phyloP scores from a whole-genome alignment of 2,113 vertebrate species.

The Mormyrus lacerda region DNA sequence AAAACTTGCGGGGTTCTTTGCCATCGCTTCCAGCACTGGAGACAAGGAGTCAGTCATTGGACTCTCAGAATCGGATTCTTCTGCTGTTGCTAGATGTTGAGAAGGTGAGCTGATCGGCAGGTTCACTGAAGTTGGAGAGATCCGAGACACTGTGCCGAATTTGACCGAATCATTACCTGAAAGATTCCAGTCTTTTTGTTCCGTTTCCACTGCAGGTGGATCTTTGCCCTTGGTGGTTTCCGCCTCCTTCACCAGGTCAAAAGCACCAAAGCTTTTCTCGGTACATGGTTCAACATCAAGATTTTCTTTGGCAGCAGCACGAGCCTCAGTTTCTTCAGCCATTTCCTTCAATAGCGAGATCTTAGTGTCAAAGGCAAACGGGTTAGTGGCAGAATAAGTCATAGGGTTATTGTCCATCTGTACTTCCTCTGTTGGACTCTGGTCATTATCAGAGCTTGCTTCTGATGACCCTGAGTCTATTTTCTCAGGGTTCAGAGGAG shows the following conservation, averaged over 20 bases:
- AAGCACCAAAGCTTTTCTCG: conserved; percentile 78
- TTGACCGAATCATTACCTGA: conserved; percentile 49
- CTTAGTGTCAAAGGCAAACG: conserved; percentile 66
- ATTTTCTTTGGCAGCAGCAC: conserved; percentile 35
- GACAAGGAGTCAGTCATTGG: conserved; percentile 62
- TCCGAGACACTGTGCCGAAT: conserved; percentile 44
- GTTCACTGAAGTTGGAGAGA: conserved; percentile 37
- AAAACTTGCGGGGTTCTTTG: conserved; percentile 57
- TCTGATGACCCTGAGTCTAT: conserved; percentile 61
- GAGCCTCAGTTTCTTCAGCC: conserved; percentile 58
- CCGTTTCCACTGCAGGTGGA: conserved; percentile 32
- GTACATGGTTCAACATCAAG: conserved; percentile 50
- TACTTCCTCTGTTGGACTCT: conserved; percentile 54
- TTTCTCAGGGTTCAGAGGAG: conserved; percentile 70
- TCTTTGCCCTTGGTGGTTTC: conserved; percentile 56
- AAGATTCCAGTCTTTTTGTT: conserved; percentile 53
- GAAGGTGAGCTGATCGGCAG: conserved; percentile 8
- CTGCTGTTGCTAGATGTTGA: conserved; percentile 30
- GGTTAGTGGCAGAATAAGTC: conserved; percentile 60
- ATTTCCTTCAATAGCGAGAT: conserved; percentile 77
- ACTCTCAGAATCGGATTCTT: conserved; percentile 61
- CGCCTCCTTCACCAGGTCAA: conserved; percentile 85
- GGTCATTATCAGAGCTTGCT: conserved; percentile 55
- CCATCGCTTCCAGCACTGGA: conserved; percentile 62
- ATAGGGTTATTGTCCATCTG: conserved; percentile 63